Base-by-base conservation (phyloP, 2,888 invertebrate genomes). In the Micropterix aruncella region DNA sequence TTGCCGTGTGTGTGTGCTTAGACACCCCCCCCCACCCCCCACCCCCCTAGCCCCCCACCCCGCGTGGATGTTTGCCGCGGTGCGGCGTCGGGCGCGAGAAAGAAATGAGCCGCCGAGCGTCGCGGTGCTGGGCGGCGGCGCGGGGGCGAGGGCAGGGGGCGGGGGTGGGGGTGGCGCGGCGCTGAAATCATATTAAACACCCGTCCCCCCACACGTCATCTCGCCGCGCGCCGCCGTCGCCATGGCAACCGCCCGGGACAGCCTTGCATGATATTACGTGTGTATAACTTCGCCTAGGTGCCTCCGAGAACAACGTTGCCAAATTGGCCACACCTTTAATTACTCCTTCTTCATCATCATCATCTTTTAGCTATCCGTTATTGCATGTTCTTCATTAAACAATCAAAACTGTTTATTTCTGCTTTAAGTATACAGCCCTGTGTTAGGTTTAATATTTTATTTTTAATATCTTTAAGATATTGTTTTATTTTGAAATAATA, bases 231-330 rank as follows among this genome's bases (percentile, higher is more conserved):
- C 70, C 72, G 71, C 72, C 75, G 76, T 77, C 74, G 73, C 76
- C 70, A 74, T 71, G 75, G 74, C 72, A 71, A 77, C 76, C 65
- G 74, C 74, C 75, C 75, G 75, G 75, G 74, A 64, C 63, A 62
- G 62, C 62, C 60, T 60, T 60, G 57, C 57, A 43, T 46, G 48
- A 46, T 46, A 45, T 47, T 50, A 46, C 46, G 45, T 45, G 41
- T 42, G 38, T 41, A 44, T 42, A 48, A 49, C 47, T 45, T 44
- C 43, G 48, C 48, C 45, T 45, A 45, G 50, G 45, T 46, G 44
- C 44, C n/a, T n/a, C n/a, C n/a, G n/a, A n/a, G n/a, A n/a, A n/a
- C n/a, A n/a, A n/a, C n/a, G n/a, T n/a, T n/a, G n/a, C n/a, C n/a
- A n/a, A n/a, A n/a, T n/a, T n/a, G n/a, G n/a, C n/a, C 48, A 44